Evolutionary conservation across 2,888 invertebrate species (phyloP).

Genomic region (Andrena trimmerana): DNA sequence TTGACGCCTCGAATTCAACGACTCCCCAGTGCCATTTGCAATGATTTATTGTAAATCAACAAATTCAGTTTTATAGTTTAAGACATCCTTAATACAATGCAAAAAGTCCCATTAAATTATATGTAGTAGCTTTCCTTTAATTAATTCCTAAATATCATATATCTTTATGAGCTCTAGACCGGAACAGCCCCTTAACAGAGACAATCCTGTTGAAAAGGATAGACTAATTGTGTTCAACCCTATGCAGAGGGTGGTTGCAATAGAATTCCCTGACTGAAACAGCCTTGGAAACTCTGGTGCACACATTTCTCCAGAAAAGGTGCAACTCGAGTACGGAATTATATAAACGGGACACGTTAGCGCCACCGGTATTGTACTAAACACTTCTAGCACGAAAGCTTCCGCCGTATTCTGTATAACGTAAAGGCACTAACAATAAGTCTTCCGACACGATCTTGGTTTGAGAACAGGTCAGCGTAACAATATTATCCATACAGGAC

Average conservation of each 20-base stretch:
- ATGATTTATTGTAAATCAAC: too few species aligned
- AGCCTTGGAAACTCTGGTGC: background rate
- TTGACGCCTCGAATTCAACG: too few species aligned
- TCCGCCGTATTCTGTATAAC: slow-evolving; percentile 2
- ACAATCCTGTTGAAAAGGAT: background rate
- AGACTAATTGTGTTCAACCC: background rate
- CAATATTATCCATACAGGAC: slow-evolving; percentile 34
- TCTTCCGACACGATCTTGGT: background rate
- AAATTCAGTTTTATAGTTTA: too few species aligned
- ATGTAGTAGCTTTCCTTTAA: too few species aligned
- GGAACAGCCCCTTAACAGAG: background rate
- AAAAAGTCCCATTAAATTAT: too few species aligned
- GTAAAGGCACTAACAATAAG: background rate
- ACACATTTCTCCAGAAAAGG: background rate
- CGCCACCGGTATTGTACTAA: background rate
- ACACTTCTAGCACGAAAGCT: background rate
- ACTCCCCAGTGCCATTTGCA: too few species aligned
- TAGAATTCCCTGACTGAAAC: background rate
- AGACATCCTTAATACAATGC: too few species aligned
- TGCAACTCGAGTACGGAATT: background rate
- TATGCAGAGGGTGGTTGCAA: background rate
- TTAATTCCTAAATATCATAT: too few species aligned
- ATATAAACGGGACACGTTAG: background rate
- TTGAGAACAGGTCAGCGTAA: slow-evolving; percentile 11
- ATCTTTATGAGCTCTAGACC: background rate